Percentiles rank a stretch among this genome's conserved stretches.
Conservation (phyloP, 2,888 invertebrate species). For the Strigamia maritima region DNA sequence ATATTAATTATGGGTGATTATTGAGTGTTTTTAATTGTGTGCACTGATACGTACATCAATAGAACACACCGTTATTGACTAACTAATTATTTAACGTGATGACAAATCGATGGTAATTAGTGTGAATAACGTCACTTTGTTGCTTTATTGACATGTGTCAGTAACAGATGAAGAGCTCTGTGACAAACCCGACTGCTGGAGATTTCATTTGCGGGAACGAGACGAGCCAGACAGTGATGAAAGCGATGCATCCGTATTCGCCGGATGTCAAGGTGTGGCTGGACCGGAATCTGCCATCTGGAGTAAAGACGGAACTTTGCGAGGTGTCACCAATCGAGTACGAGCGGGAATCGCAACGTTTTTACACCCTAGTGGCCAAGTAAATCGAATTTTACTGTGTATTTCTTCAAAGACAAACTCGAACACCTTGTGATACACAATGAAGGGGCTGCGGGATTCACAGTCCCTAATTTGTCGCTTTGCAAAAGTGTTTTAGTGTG, state of each 20-base stretch:
- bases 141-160: constrained; percentile 4
- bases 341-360: constrained; percentile 94
- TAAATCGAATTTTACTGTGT: constrained; percentile 55
- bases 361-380: constrained; percentile 75
- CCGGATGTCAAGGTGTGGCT: constrained; percentile 35
- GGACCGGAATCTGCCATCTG: constrained; percentile 61
- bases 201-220: constrained; percentile 22
- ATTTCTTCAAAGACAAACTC: not conserved
- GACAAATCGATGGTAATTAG: not conserved
- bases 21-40: not conserved
- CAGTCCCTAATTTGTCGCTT: no score
- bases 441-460: no score
- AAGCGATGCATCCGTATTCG: constrained; percentile 29
- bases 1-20: not conserved
- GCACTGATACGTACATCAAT: not conserved
- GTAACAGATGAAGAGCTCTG: not conserved
- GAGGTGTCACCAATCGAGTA: constrained; percentile 91
- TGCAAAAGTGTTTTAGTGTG: no score
- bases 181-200: not conserved
- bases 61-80: not conserved
- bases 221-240: not conserved
- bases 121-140: not conserved
- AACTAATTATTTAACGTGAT: not conserved
- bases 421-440: not conserved
- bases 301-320: constrained; percentile 86